Base-by-base conservation (phyloP, 2,888 invertebrate species). In the Drymonia ruficornis region DNA sequence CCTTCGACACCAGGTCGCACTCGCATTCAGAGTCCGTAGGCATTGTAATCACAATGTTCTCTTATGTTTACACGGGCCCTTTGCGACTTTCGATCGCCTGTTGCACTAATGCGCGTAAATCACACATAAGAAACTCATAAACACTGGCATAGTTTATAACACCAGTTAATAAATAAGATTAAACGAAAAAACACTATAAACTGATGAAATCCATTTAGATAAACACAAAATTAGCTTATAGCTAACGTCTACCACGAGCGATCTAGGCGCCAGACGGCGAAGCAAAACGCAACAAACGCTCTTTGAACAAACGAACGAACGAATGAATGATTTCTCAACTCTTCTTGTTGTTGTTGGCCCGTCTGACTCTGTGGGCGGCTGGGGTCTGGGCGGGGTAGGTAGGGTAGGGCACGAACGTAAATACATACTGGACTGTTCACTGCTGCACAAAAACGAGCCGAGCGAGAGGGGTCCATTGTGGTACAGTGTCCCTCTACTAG, bases 1-100 rank as follows among this genome's bases (percentile, higher is more conserved):
- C 97, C 84, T 95, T 95, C 58, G 94, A 94, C 71, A 96, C 95
- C 80, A 94, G 91, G 79, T 96, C 95, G 83, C 94, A 95, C 75
- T 95, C 95, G 70, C 86, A 89, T 82, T 92, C 93, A 18, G 90
- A 88, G 77, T 93, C 92, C 72, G 84, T 89, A 73, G 93, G 92
- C 93, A 93, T 86, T 92, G 85, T 61, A 71, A 73, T 72, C 75
- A 76, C 74, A 76, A 76, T 76, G 76, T 78, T 84, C 73, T 76
- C 74, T 71, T 78, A 75, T 87, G 86, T 89, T 89, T 90, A 88
- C 88, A 84, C 82, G 74, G 74, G 70, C 72, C 76, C 78, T 80
- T 76, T 59, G 72, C 71, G 73, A 73, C 77, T 80, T 77, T 62
- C 52, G 65, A 78, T 81, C 74, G 91, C 91, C 90, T 91, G 91